These are phyloP conservation scores for Crossaster papposus DNA, from an alignment of 53 echinoderm and acorn worm species.

Conservation along the genomic window DNA sequence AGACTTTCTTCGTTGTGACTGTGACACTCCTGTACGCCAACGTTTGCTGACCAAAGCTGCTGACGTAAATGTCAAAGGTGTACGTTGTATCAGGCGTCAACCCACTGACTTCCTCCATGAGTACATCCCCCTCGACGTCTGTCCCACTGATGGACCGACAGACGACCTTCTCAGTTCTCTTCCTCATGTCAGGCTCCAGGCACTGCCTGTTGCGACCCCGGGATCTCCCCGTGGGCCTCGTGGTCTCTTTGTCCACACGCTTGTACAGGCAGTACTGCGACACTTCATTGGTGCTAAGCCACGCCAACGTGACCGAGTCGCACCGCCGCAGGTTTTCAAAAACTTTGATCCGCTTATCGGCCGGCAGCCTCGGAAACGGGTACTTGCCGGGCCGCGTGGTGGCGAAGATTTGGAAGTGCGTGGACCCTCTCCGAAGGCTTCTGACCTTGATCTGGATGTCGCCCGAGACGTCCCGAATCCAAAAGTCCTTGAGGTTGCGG, in stretches of 20 bases:
- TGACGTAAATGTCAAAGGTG: conserved; percentile 96
- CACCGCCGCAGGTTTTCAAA: conserved; percentile 92
- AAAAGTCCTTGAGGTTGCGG: conserved; percentile 80
- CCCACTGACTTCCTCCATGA: conserved; percentile 80
- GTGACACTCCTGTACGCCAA: conserved; percentile 89
- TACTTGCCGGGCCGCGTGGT: conserved; percentile 92
- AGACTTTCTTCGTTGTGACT: conserved; percentile 89
- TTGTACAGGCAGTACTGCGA: conserved; percentile 97
- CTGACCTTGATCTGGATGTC: conserved; percentile 76
- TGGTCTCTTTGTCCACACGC: conserved; percentile 73
- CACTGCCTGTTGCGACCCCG: conserved; percentile 61
- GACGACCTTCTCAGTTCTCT: conserved; percentile 91
- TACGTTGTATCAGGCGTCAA: conserved; percentile 79
- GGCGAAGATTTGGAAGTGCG: conserved; percentile 83
- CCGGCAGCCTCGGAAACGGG: conserved; percentile 88
- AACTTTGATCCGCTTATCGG: conserved; percentile 85
- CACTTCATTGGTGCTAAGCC: conserved; percentile 92
- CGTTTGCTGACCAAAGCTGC: conserved; percentile 81
- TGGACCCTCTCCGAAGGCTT: conserved; percentile 67
- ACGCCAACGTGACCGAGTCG: conserved; percentile 91
- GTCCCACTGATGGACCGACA: conserved; percentile 82
- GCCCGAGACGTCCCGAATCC: conserved; percentile 73
- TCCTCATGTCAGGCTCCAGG: conserved; percentile 92
- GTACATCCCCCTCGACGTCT: conserved; percentile 74
- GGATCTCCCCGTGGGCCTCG: conserved; percentile 24